Conservation (phyloP, 2,888 invertebrate species). For the Ptilodon capucinus region DNA sequence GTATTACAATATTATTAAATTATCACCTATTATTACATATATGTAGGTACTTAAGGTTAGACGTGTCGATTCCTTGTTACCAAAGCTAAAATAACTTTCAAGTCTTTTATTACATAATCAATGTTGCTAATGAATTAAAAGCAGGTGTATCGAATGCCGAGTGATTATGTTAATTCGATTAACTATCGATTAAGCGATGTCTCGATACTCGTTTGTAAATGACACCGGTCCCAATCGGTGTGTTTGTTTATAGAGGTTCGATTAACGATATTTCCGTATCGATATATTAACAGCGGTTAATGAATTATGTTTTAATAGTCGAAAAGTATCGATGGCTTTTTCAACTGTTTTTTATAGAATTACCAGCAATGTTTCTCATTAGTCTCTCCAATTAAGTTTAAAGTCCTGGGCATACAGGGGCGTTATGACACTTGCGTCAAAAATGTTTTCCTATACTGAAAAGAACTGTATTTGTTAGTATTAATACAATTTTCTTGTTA, state of each 20-base stretch:
- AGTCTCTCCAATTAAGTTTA: too few relatives aligned
- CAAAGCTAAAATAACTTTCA: not conserved
- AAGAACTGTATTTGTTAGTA: too few relatives aligned
- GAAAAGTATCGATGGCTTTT: not conserved
- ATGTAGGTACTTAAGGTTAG: too few relatives aligned
- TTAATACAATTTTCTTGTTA: too few relatives aligned
- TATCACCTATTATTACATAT: not conserved
- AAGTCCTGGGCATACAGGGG: too few relatives aligned
- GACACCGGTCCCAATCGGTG: conserved; percentile 17
- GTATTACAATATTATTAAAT: too few relatives aligned
- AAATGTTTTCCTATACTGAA: too few relatives aligned
- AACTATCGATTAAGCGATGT: conserved; percentile 39
- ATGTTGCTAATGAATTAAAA: conserved; percentile 14
- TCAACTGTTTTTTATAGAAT: too few relatives aligned
- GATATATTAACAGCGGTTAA: conserved; percentile 11
- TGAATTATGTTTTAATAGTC: not conserved
- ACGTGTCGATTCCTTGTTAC: too few relatives aligned
- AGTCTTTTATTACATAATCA: conserved; percentile 9
- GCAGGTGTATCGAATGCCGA: conserved; percentile 40
- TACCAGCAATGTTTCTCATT: too few relatives aligned
- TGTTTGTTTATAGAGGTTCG: conserved; percentile 14
- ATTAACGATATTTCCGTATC: conserved; percentile 20
- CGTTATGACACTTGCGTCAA: too few relatives aligned
- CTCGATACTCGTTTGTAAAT: conserved; percentile 42
- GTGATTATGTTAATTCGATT: conserved; percentile 50